Percentiles rank a stretch among this genome's conserved stretches.
These are phyloP conservation scores for Hoplostethus atlanticus DNA, from an alignment of 2,797 vertebrate genomes.

Conservation along the genomic window DNA sequence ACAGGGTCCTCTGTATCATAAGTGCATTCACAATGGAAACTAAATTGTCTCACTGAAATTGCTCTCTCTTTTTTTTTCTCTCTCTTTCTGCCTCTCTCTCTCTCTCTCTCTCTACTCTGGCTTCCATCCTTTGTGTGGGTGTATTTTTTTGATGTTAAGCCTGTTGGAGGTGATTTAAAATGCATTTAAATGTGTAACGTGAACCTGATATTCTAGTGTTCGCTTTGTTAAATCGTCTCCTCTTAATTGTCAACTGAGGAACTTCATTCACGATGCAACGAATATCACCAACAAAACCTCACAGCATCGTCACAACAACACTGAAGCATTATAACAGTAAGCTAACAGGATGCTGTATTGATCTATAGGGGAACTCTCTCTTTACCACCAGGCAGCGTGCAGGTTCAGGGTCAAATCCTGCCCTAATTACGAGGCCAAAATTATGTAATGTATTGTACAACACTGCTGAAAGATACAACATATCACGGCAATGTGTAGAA, in stretches of 20 bases:
- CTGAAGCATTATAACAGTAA: background rate
- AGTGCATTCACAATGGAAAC: slow-evolving; percentile 16
- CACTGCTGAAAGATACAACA: slow-evolving; percentile 7
- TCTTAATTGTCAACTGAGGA: too few relatives aligned
- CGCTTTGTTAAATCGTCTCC: too few relatives aligned
- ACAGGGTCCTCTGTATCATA: slow-evolving; percentile 5
- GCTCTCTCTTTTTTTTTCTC: background rate
- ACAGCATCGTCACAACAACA: background rate
- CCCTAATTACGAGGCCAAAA: background rate
- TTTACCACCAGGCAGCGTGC: too few relatives aligned
- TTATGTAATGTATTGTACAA: background rate
- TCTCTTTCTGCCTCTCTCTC: slow-evolving; percentile 2
- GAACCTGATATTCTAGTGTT: too few relatives aligned
- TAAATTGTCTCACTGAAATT: slow-evolving; percentile 8
- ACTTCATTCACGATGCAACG: too few relatives aligned
- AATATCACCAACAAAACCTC: background rate
- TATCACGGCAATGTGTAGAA: background rate
- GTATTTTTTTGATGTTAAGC: background rate
- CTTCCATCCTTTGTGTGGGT: background rate
- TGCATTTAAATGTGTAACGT: too few relatives aligned
- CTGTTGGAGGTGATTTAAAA: background rate
- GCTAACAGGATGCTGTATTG: too few relatives aligned
- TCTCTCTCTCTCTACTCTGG: background rate
- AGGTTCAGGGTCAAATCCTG: background rate
- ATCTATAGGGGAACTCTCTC: too few relatives aligned